Percentiles rank a stretch among this genome's conserved stretches.
Conservation (phyloP, 2,888 invertebrate species). For the Trissolcus brochymenae region DNA sequence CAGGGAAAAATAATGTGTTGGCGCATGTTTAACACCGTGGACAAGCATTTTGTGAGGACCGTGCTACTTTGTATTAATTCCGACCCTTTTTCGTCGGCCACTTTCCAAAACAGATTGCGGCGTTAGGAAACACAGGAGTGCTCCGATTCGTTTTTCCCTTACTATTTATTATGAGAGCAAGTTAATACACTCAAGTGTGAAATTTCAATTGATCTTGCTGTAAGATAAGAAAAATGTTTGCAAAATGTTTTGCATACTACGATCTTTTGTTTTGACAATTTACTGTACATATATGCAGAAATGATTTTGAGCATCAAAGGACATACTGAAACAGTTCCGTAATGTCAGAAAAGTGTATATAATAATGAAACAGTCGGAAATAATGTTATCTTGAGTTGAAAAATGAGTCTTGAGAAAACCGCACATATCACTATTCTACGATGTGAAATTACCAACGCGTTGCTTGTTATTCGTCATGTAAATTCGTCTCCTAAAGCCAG, state of each 20-base stretch:
- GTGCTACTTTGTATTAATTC: constrained; percentile 39
- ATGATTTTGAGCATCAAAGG: no score
- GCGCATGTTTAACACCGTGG: constrained; percentile 59
- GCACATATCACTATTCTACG: constrained; percentile 34
- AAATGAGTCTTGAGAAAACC: constrained; percentile 37
- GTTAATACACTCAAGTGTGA: no score
- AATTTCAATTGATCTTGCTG: no score
- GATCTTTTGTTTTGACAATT: no score
- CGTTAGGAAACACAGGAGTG: constrained; percentile 33
- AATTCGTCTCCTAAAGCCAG: constrained; percentile 50
- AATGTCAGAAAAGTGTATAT: constrained; percentile 23
- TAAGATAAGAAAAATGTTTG: no score
- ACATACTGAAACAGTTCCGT: constrained; percentile 1
- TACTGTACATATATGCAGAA: no score
- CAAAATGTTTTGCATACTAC: no score
- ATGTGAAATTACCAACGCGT: constrained; percentile 32
- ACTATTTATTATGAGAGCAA: no score
- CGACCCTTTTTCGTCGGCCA: constrained; percentile 37
- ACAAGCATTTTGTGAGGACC: constrained; percentile 56
- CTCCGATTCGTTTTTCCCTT: constrained; percentile 1
- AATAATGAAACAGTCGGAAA: neutral
- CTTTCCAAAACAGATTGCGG: constrained; percentile 49
- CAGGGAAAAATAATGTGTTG: constrained; percentile 60
- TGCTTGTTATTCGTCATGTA: constrained; percentile 47
- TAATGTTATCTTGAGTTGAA: constrained; percentile 25